A percentile compares a stretch with the other conserved stretches of the same genome.
phyloP scores from a whole-genome alignment of 2,113 vertebrate species.

The Hyperopisus bebe region DNA sequence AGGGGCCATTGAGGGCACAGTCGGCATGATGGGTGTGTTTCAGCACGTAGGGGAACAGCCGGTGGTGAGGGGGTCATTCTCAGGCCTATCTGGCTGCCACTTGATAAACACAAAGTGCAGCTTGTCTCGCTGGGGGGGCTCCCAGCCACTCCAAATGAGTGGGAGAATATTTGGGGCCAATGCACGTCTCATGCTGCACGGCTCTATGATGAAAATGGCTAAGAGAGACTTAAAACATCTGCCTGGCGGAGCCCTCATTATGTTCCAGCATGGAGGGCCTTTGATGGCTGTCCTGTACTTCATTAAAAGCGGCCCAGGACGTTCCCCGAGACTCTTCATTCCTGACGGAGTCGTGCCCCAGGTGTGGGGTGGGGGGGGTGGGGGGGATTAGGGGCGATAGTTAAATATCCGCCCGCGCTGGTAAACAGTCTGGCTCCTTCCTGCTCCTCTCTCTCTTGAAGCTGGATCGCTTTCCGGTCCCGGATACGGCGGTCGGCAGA shows the following conservation, averaged over 20 bases:
- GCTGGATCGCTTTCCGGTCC: conserved; percentile 30
- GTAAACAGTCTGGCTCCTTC: conserved; percentile 24
- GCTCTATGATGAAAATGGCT: conserved; percentile 42
- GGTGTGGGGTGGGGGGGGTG: background rate
- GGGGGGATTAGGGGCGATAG: conserved; percentile 25
- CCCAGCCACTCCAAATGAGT: background rate
- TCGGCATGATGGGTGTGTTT: background rate
- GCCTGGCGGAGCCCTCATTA: conserved; percentile 33
- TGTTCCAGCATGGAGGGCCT: conserved; percentile 34
- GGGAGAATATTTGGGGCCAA: conserved; percentile 18
- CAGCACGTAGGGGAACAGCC: background rate
- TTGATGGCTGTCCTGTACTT: conserved; percentile 48
- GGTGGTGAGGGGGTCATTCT: background rate
- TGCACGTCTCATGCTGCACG: conserved; percentile 29
- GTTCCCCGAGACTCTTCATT: conserved; percentile 37
- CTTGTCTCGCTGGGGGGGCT: background rate
- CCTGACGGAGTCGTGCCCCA: background rate
- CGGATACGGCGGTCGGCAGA: conserved; percentile 22
- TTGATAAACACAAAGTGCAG: background rate
- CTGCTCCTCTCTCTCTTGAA: conserved; percentile 26
- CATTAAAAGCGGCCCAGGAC: conserved; percentile 51
- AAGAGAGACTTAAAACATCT: conserved; percentile 31
- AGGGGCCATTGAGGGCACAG: background rate
- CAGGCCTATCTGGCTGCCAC: background rate
- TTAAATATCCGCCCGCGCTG: background rate